Evolutionary conservation across 2,113 vertebrate genomes (phyloP).

Genomic region (Anas platyrhynchos): DNA sequence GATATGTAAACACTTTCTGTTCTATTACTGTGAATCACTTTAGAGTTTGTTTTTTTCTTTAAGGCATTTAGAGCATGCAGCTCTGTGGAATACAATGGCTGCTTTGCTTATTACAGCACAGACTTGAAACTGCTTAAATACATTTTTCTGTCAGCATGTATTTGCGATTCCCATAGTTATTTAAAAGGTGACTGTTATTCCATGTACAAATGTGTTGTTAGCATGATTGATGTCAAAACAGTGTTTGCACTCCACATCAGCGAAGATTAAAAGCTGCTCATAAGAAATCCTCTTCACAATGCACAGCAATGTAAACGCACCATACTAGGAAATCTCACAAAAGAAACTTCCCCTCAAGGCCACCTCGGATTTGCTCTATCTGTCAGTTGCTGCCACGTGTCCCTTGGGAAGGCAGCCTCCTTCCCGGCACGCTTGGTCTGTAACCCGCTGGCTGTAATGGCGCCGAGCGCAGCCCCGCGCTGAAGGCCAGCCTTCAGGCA

Average conservation of each 20-base stretch:
- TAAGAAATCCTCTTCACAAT: slow-evolving; percentile 7
- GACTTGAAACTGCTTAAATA: slow-evolving; percentile 1
- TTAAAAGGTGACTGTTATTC: slow-evolving; percentile 28
- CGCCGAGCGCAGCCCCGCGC: rapidly evolving
- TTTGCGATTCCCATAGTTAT: slow-evolving; percentile 19
- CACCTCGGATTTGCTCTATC: rapidly evolving
- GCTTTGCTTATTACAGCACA: slow-evolving; percentile 12
- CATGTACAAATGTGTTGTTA: background rate
- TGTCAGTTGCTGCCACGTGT: background rate
- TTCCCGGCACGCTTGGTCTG: background rate
- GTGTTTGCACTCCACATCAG: background rate
- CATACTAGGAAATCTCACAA: slow-evolving; percentile 34
- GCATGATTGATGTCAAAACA: slow-evolving; percentile 28
- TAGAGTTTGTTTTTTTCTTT: background rate
- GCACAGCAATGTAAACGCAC: slow-evolving; percentile 23
- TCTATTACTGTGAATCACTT: slow-evolving; percentile 16
- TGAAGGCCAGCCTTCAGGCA: background rate
- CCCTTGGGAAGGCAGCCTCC: slow-evolving; percentile 4
- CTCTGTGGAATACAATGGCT: slow-evolving; percentile 33
- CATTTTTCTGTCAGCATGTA: background rate
- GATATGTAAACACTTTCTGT: slow-evolving; percentile 36
- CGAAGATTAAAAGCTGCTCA: slow-evolving; percentile 1
- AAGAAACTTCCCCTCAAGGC: slow-evolving; percentile 31
- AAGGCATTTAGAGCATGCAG: background rate
- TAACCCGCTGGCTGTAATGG: background rate